phyloP scores from a whole-genome alignment of 2,113 vertebrate genomes.

The Apus apus region DNA sequence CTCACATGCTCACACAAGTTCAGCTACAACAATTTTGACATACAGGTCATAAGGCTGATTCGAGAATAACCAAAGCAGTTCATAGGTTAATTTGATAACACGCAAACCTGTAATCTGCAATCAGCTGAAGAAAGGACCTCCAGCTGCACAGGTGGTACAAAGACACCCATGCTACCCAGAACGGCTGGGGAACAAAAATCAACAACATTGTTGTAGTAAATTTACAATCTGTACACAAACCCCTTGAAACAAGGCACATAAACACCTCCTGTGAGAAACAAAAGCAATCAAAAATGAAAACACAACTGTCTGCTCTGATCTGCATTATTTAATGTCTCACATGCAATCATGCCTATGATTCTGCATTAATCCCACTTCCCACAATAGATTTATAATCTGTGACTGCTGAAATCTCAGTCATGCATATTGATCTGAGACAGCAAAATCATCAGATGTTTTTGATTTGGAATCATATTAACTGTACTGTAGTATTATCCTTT shows the following conservation, averaged over 20 bases:
- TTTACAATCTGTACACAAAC: not conserved
- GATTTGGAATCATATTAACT: not conserved
- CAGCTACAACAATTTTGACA: conserved; percentile 1
- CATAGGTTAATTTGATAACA: conserved; percentile 53
- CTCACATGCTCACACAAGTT: not conserved
- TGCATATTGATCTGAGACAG: not conserved
- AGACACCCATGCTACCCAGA: not conserved
- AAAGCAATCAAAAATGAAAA: conserved; percentile 32
- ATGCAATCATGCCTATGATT: not conserved
- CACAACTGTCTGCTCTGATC: not conserved
- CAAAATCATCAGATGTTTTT: not conserved
- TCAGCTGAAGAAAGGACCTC: conserved; percentile 10
- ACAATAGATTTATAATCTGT: not conserved
- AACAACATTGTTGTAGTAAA: not conserved
- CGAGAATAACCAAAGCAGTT: conserved; percentile 40
- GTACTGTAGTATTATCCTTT: not conserved
- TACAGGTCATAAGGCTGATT: conserved; percentile 2
- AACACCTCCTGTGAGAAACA: conserved; percentile 31
- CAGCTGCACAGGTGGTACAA: conserved; percentile 8
- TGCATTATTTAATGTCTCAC: not conserved
- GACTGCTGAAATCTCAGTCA: not conserved
- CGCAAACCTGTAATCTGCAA: conserved; percentile 26
- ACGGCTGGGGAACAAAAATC: conserved; percentile 1
- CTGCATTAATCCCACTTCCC: not conserved
- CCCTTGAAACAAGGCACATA: not conserved